A percentile compares a stretch with the other conserved stretches of the same genome.
Evolutionary conservation across 2,888 invertebrate genomes (phyloP).

Genomic region (Cheilosia vernalis): DNA sequence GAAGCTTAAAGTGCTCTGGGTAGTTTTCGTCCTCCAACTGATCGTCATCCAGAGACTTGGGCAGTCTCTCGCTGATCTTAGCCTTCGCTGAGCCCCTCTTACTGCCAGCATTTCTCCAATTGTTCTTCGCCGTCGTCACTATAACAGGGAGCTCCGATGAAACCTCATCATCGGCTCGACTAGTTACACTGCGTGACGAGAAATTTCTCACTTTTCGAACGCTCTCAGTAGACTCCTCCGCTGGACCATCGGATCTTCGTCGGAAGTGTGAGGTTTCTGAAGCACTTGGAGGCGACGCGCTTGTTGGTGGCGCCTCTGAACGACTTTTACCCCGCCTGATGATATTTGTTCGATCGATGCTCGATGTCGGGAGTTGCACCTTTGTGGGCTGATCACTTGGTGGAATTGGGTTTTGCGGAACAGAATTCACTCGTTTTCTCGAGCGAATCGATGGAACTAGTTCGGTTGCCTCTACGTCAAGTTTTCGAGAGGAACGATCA

Average conservation of each 20-base stretch:
- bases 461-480: constrained; percentile 52
- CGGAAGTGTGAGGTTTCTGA: constrained; percentile 29
- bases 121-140: constrained; percentile 68
- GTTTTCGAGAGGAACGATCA: constrained; percentile 38
- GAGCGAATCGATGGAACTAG: constrained; percentile 43
- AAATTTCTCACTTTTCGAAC: constrained; percentile 47
- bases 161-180: constrained; percentile 22
- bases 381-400: constrained; percentile 70
- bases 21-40: constrained; percentile 87
- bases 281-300: neutral
- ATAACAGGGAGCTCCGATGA: constrained; percentile 51
- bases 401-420: constrained; percentile 6
- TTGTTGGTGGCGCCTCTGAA: constrained; percentile 1
- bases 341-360: constrained; percentile 57
- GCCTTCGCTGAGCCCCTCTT: constrained; percentile 64
- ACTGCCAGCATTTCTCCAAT: constrained; percentile 65
- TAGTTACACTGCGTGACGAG: constrained; percentile 42
- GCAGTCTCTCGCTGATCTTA: constrained; percentile 79
- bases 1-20: constrained; percentile 87
- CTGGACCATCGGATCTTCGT: constrained; percentile 20
- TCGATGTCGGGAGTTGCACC: constrained; percentile 69
- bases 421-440: constrained; percentile 35
- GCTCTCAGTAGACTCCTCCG: constrained; percentile 63
- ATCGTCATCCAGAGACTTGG: constrained; percentile 80
- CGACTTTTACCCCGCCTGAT: constrained; percentile 17